Base-by-base conservation (phyloP, 2,113 vertebrate species). In the Tursiops truncatus region DNA sequence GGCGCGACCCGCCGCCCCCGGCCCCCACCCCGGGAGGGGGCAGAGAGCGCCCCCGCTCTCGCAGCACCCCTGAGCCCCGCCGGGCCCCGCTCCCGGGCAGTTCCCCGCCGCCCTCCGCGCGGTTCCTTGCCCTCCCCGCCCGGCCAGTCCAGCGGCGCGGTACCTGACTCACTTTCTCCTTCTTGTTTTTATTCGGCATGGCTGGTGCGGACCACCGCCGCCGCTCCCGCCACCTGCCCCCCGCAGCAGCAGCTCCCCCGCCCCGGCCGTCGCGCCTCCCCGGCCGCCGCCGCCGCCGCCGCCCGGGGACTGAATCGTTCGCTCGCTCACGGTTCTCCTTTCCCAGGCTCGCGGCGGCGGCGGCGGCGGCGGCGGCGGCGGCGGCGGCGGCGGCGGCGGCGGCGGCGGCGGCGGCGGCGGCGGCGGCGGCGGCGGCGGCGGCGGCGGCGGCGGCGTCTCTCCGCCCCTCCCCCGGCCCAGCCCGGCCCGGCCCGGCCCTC, bases 181-280 rank as follows among this genome's bases (percentile, higher is more conserved):
- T 99, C 98, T 99, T 99, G 98, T 99, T 99, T 99, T 99, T 99
- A 99, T 99, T 99, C 99, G 99, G 99, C 99, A 99, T 99, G 98
- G 98, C 99, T 98, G 96, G 85, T 83, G 86, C 95, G 95, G 95
- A 97, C 97, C 92, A 89, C 96, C 92, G 68, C 96, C 74, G 36
- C 97, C 83, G 62, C 95, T 95, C 44, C 91, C 94, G 76, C 96
- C 74, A 58, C 53, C 87, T 13, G 90, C 70, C 77, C 82, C 96
- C 94, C 85, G 82, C 76, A 60, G 94, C 97, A 91, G 94, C 92
- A 70, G 91, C 92, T 82, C 89, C 82, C 77, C 93, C 68, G 65
- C 95, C 67, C 88, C 91, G 44, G 93, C 95, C 96, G 96, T 82
- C 96, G 82, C 88, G 95, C 84, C 94, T n/a, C 65, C 58, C 71